Conservation (phyloP, 2,113 vertebrate genomes). For the Pavo muticus region DNA sequence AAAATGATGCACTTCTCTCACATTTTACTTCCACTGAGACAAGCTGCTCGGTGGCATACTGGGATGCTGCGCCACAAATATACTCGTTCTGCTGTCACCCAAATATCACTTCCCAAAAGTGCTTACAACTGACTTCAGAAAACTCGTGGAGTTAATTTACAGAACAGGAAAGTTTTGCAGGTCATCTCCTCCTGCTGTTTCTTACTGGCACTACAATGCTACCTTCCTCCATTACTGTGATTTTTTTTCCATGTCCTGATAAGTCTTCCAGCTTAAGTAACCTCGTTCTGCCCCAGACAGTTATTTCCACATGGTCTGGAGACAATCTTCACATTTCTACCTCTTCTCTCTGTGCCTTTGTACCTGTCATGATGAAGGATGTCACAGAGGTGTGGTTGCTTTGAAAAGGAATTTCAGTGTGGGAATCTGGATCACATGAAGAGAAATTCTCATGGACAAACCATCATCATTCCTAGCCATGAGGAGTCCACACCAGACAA, state of each 20-base stretch:
- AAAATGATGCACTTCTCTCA: conserved; percentile 42
- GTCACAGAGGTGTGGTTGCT: background rate
- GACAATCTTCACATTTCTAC: background rate
- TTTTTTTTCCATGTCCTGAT: background rate
- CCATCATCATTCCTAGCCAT: background rate
- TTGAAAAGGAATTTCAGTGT: background rate
- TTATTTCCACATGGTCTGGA: background rate
- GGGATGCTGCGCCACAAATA: conserved; percentile 14
- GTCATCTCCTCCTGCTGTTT: background rate
- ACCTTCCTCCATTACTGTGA: fast-evolving
- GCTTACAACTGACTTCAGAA: background rate
- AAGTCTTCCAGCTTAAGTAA: background rate
- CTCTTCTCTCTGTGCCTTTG: background rate
- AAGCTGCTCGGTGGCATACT: background rate
- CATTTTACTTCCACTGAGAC: conserved; percentile 27
- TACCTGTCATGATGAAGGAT: background rate
- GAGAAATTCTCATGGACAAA: background rate
- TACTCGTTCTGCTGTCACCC: conserved; percentile 37
- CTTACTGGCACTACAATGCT: background rate
- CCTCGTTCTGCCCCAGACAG: background rate
- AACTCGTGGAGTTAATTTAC: conserved; percentile 21
- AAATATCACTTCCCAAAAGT: conserved; percentile 53
- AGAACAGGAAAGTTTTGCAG: background rate
- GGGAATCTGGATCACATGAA: background rate
- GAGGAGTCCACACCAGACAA: background rate